phyloP scores from a whole-genome alignment of 2,113 vertebrate species.

The Candoia aspera region DNA sequence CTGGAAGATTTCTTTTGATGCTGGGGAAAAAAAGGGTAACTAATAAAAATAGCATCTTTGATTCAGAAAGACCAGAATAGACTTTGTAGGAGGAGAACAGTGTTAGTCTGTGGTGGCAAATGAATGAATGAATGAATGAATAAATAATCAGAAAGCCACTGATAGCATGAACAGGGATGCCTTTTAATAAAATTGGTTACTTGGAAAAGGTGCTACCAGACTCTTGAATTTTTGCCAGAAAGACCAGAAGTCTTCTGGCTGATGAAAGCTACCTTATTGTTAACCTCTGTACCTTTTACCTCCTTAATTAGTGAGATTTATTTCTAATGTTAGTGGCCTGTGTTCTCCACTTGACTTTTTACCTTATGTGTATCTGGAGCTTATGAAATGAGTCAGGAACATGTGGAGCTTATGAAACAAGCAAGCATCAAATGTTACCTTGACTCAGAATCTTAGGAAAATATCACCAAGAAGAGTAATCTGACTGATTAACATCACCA shows the following conservation, averaged over 20 bases:
- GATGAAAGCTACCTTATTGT: neutral
- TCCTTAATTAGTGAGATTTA: slow-evolving; percentile 63
- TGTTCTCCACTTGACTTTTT: slow-evolving; percentile 63
- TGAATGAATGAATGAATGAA: neutral
- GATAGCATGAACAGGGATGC: neutral
- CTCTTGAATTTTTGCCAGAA: neutral
- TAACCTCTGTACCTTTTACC: neutral
- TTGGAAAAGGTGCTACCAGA: neutral
- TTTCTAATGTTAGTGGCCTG: slow-evolving; percentile 69
- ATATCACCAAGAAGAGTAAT: slow-evolving; percentile 57
- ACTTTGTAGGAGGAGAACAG: neutral
- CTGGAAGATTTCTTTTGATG: neutral
- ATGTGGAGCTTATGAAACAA: neutral
- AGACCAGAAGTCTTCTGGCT: neutral
- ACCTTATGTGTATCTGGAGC: slow-evolving; percentile 57
- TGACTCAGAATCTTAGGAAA: slow-evolving; percentile 70
- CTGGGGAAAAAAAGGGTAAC: neutral
- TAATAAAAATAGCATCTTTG: neutral
- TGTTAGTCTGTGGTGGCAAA: neutral
- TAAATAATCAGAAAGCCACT: neutral
- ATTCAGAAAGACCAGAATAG: neutral
- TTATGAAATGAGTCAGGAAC: slow-evolving; percentile 49
- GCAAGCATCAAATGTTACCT: slow-evolving; percentile 71
- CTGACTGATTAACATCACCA: slow-evolving; percentile 33
- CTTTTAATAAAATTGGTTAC: neutral